Evolutionary conservation across 1,140 invertebrate species (phyloP), one percentile per base, ranked within the genome.

Genomic region (Tetragonula clypearis): DNA sequence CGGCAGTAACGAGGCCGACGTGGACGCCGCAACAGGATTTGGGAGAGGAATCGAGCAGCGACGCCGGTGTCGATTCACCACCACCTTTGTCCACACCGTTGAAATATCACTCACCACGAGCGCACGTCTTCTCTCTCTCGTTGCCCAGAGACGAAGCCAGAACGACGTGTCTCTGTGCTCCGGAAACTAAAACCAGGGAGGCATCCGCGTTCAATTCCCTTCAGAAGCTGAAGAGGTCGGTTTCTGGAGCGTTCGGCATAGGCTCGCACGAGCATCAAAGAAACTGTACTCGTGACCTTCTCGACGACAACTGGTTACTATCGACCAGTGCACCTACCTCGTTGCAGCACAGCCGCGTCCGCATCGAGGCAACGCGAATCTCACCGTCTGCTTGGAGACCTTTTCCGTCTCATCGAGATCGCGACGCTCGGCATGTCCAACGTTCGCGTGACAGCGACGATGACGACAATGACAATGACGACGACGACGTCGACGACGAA

Each of bases 11-110:
- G 6, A 91, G 92, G 71, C 91, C 93, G 11, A 93, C 96, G 0
- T 98, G 97, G 97, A 98, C 97, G 4, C 97, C 97, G 0, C 97
- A 98, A 84, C 97, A 98, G 92, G 97, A 98, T 92, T 95, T 98
- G 17, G 95, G 93, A 0, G 96, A 96, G 60, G 96, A 96, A 87
- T 96, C 96, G 65, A 97, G 97, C 86, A 96, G 96, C 30, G 97
- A 97, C 87, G 96, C 96, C 56, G 96, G 96, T 2, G 95, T 95
- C 6, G 95, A 95, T 72, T 94, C 92, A 12, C 86, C 90, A 21
- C 89, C 92, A 1, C 91, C 92, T 30, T 89, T 91, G 71, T 65
- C 89, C 9, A 92, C 93, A 0, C 94, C 95, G 0, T 95, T 96
- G 35, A 96, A 97, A 86, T 96, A 97, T 91, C 96, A 65, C 53